phyloP scores from a whole-genome alignment of 2,888 invertebrate species.

The Argyra leucocephala region DNA sequence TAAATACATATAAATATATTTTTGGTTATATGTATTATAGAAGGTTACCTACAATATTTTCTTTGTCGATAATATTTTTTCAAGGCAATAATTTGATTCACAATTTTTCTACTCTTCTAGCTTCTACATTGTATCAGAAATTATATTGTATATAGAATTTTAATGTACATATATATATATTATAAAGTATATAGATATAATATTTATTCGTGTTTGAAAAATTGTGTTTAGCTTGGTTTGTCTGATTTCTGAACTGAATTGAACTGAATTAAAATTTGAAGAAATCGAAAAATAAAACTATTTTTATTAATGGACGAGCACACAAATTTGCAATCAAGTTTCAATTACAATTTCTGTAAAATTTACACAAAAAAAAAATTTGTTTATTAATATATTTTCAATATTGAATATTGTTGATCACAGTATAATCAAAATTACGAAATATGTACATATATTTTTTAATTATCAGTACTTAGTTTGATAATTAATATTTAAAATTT shows the following conservation, averaged over 20 bases:
- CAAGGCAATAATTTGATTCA: slow-evolving; percentile 6
- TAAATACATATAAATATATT: not conserved
- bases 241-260: not conserved
- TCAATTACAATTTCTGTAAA: not conserved
- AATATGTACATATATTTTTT: no score
- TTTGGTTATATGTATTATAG: no score
- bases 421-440: no score
- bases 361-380: not conserved
- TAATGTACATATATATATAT: no score
- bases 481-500: no score
- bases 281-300: not conserved
- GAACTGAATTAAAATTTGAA: not conserved
- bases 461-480: no score
- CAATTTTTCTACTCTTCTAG: not conserved
- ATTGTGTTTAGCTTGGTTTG: not conserved
- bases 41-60: not conserved
- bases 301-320: not conserved
- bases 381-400: not conserved
- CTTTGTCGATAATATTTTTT: slow-evolving; percentile 2
- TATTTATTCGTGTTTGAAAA: not conserved
- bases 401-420: no score
- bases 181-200: no score
- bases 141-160: not conserved
- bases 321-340: not conserved
- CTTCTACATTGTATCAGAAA: not conserved